Evolutionary conservation across 2,113 vertebrate species (phyloP).

Genomic region (Alethe diademata): DNA sequence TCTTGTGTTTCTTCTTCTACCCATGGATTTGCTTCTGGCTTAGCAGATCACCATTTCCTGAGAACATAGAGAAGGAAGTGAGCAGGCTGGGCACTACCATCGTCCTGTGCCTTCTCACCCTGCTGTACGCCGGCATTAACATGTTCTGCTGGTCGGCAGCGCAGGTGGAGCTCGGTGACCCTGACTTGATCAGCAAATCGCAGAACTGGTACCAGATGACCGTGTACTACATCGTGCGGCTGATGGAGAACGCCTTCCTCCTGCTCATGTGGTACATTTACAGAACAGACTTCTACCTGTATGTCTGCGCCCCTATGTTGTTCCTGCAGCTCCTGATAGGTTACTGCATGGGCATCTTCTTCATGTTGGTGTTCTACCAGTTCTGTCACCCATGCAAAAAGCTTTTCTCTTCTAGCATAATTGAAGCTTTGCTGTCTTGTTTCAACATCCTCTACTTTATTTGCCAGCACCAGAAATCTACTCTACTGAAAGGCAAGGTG

Average conservation of each 20-base stretch:
- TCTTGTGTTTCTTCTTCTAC: slow-evolving; percentile 87
- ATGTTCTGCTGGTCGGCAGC: slow-evolving; percentile 98
- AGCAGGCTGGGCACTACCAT: slow-evolving; percentile 89
- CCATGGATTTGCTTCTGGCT: slow-evolving; percentile 94
- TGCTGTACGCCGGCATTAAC: slow-evolving; percentile 95
- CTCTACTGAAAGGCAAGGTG: slow-evolving; percentile 44
- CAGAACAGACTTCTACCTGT: slow-evolving; percentile 86
- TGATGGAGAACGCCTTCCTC: slow-evolving; percentile 89
- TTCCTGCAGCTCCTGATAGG: slow-evolving; percentile 86
- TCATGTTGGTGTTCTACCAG: slow-evolving; percentile 97
- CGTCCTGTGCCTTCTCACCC: slow-evolving; percentile 90
- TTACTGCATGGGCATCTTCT: slow-evolving; percentile 86
- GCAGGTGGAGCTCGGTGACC: slow-evolving; percentile 88
- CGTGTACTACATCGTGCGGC: slow-evolving; percentile 89
- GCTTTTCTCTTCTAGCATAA: slow-evolving; percentile 88
- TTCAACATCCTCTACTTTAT: slow-evolving; percentile 77
- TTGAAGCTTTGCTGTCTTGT: slow-evolving; percentile 79
- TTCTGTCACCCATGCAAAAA: slow-evolving; percentile 94
- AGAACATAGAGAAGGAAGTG: slow-evolving; percentile 94
- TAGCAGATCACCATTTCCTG: slow-evolving; percentile 89
- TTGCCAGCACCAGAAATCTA: slow-evolving; percentile 37
- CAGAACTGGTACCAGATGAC: slow-evolving; percentile 90
- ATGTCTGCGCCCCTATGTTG: slow-evolving; percentile 84
- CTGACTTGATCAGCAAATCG: slow-evolving; percentile 93
- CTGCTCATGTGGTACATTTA: slow-evolving; percentile 89